These are phyloP conservation scores for Aurelia sp. DNA, from an alignment of 30 jellyfish, hydroid and myxozoan species.

Conservation along the genomic window DNA sequence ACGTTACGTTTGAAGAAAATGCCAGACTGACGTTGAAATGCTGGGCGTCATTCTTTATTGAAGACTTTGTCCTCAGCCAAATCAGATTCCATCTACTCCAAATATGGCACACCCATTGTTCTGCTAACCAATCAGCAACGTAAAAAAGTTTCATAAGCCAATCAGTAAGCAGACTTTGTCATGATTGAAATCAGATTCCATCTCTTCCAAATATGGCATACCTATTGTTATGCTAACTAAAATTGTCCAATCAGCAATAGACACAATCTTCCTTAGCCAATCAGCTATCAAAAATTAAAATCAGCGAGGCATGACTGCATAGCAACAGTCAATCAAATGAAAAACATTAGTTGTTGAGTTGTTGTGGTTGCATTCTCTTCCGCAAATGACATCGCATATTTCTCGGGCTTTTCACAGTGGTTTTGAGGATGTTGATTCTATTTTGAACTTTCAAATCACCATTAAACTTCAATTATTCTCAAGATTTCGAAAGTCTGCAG, in stretches of 20 bases:
- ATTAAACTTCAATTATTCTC: no score
- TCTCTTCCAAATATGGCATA: constrained; percentile 3
- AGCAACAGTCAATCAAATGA: constrained; percentile 50
- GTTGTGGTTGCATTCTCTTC: constrained; percentile 43
- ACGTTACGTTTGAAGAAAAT: constrained; percentile 19
- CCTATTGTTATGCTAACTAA: constrained; percentile 31
- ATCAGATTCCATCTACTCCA: constrained; percentile 36
- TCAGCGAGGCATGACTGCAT: background rate
- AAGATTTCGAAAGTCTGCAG: no score
- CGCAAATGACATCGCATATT: background rate
- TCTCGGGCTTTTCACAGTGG: background rate
- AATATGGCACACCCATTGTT: background rate
- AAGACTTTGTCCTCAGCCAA: constrained; percentile 9
- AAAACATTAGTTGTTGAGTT: constrained; percentile 3
- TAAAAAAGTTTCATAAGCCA: no score
- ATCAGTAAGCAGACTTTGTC: no score
- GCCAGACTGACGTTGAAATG: constrained; percentile 3
- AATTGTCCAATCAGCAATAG: no score
- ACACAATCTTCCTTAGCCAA: constrained; percentile 21
- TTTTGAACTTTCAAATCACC: background rate
- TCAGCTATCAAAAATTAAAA: background rate
- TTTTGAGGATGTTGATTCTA: background rate
- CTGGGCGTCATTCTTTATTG: constrained; percentile 66
- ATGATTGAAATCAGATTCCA: no score
- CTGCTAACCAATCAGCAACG: no score